These are phyloP conservation scores for Potorous gilbertii DNA, from an alignment of 2,797 vertebrate species.

Conservation along the genomic window DNA sequence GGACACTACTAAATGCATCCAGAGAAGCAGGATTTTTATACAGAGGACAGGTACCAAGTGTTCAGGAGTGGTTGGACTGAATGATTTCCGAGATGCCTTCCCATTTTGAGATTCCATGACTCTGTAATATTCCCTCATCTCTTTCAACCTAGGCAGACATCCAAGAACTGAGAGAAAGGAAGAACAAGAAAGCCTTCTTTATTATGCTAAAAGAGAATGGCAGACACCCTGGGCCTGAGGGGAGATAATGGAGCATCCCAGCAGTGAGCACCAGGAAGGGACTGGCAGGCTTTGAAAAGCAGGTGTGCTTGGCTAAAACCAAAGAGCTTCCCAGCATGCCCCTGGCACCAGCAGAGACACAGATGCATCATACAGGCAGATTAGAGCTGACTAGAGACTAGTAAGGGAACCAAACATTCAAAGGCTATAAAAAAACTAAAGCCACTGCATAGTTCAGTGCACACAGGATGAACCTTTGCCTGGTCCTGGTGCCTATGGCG, in stretches of 20 bases:
- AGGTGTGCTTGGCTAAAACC: slow-evolving; percentile 73
- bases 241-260: slow-evolving; percentile 47
- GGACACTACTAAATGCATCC: background rate
- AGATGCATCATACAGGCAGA: slow-evolving; percentile 19
- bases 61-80: background rate
- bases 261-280: slow-evolving; percentile 55
- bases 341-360: slow-evolving; percentile 45
- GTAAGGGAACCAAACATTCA: background rate
- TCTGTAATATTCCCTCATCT: background rate
- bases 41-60: background rate
- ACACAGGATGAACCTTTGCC: background rate
- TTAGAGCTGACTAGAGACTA: slow-evolving; percentile 41
- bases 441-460: background rate
- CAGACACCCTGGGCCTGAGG: slow-evolving; percentile 33
- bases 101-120: background rate
- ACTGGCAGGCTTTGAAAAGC: slow-evolving; percentile 57
- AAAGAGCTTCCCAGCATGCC: slow-evolving; percentile 55
- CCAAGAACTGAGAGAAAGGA: background rate
- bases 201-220: background rate
- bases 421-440: background rate
- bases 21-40: background rate
- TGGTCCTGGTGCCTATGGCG: background rate
- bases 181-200: background rate
- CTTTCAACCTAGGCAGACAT: background rate
- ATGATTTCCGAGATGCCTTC: background rate